Conservation (phyloP, 2,797 vertebrate species). For the Denticeps clupeoides region DNA sequence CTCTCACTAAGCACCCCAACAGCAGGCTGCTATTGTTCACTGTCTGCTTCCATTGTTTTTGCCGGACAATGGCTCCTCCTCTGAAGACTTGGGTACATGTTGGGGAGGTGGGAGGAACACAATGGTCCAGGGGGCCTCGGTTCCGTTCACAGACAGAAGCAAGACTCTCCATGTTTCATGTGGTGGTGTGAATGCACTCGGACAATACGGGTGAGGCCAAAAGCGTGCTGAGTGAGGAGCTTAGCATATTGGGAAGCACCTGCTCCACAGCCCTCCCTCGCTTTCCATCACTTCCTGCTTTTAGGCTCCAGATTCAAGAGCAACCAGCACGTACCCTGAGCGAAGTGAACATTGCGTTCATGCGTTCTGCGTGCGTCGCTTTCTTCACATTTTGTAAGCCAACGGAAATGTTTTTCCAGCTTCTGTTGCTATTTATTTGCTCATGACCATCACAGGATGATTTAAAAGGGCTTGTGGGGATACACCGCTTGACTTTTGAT, state of each 20-base stretch:
- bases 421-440: too few relatives aligned
- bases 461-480: not conserved
- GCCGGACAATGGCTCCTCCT: not conserved
- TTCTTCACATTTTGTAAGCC: too few relatives aligned
- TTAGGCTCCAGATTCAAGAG: not conserved
- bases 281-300: slow-evolving; percentile 9
- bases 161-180: not conserved
- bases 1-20: not conserved
- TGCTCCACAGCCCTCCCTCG: slow-evolving; percentile 11
- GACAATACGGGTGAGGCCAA: not conserved
- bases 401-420: too few relatives aligned
- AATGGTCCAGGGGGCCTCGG: not conserved
- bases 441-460: too few relatives aligned
- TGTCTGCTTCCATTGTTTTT: not conserved
- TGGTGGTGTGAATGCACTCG: not conserved
- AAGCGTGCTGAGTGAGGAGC: not conserved
- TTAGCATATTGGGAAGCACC: not conserved
- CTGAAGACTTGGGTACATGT: not conserved
- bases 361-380: too few relatives aligned
- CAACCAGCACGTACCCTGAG: too few relatives aligned
- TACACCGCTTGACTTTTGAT: not conserved
- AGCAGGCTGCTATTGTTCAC: not conserved
- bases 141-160: not conserved
- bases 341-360: too few relatives aligned
- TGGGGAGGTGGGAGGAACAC: not conserved